Evolutionary conservation across 2,888 invertebrate genomes (phyloP).

Genomic region (Drosophila atroscutellata): DNA sequence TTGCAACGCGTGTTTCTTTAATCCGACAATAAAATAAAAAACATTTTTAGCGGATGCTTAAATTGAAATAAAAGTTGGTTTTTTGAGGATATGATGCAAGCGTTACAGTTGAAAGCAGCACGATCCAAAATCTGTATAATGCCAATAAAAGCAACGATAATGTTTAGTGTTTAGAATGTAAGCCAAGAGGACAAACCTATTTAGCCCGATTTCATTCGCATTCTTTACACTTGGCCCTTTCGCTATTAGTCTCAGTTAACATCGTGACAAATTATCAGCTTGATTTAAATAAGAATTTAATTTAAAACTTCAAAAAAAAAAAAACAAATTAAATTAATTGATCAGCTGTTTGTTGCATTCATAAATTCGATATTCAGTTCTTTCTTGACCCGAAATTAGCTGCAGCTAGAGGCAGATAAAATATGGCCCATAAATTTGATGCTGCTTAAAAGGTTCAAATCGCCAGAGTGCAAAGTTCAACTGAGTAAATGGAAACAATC

Average conservation of each 20-base stretch:
- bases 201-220: neutral
- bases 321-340: no score
- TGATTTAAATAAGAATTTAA: neutral
- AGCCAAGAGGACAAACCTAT: neutral
- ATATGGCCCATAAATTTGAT: neutral
- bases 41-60: conserved; percentile 34
- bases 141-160: neutral
- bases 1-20: conserved; percentile 42
- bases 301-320: no score
- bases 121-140: neutral
- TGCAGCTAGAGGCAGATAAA: no score
- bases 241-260: neutral
- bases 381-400: no score
- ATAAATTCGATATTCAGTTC: neutral
- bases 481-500: neutral
- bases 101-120: neutral
- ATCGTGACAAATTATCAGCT: neutral
- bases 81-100: conserved; percentile 49
- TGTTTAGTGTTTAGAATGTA: neutral
- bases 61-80: conserved; percentile 27
- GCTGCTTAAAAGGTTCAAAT: neutral
- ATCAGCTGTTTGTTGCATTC: neutral
- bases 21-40: conserved; percentile 26
- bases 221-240: neutral
- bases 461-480: neutral